Percentiles rank a stretch among this genome's conserved stretches.
These are phyloP conservation scores for Epinotia nisella DNA, from an alignment of 2,888 invertebrate species.

Conservation along the genomic window DNA sequence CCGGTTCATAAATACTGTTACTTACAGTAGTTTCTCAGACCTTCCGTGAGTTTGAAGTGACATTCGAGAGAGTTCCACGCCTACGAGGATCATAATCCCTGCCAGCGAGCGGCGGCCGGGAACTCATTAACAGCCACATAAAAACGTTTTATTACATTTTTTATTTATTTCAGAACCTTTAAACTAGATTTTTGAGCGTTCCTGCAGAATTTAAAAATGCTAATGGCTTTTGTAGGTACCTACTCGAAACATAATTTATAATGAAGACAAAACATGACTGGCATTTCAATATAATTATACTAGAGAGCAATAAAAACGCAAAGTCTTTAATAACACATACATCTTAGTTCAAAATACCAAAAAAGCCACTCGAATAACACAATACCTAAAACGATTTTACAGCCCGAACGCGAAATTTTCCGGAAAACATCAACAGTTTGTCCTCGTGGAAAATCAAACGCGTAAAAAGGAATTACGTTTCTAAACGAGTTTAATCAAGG, in stretches of 20 bases:
- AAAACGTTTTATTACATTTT: conserved; percentile 68
- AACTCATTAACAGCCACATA: conserved; percentile 46
- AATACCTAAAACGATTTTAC: neutral
- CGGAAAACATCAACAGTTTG: conserved; percentile 22
- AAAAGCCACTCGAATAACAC: neutral
- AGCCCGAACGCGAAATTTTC: neutral
- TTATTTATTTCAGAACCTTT: conserved; percentile 67
- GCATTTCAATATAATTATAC: too few relatives aligned
- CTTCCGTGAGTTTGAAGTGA: conserved; percentile 15
- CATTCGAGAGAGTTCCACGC: conserved; percentile 20
- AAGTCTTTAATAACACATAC: too few relatives aligned
- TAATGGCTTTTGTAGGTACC: too few relatives aligned
- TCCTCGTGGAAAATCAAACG: conserved; percentile 22
- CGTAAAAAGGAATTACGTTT: conserved; percentile 34
- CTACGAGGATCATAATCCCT: conserved; percentile 43
- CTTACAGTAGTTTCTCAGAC: too few relatives aligned
- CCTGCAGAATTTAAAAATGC: neutral
- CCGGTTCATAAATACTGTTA: too few relatives aligned
- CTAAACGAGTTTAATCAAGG: conserved; percentile 43
- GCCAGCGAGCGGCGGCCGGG: conserved; percentile 44
- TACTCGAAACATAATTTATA: neutral
- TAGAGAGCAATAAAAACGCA: too few relatives aligned
- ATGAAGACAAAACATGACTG: too few relatives aligned
- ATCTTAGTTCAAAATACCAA: neutral
- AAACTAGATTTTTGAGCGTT: conserved; percentile 16